A percentile compares a stretch with the other conserved stretches of the same genome.
phyloP scores from a whole-genome alignment of 2,888 invertebrate species.

The Rhagophthalmus giganteus region DNA sequence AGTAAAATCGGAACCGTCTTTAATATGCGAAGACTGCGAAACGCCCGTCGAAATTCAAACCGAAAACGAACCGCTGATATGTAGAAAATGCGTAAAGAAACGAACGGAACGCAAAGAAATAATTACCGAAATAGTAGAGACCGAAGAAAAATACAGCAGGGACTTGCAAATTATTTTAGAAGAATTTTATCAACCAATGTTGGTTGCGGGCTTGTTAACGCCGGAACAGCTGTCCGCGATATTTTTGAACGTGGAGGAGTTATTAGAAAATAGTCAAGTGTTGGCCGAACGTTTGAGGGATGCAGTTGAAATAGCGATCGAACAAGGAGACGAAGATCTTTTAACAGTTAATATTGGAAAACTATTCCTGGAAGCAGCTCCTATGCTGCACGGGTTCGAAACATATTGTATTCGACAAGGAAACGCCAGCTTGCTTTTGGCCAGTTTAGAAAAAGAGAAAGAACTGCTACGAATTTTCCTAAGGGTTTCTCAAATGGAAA shows the following conservation, averaged over 20 bases:
- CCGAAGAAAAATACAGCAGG: slow-evolving; percentile 92
- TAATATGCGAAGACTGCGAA: slow-evolving; percentile 82
- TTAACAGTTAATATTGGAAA: slow-evolving; percentile 88
- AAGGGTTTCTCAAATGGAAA: slow-evolving; percentile 96
- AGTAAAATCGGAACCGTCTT: slow-evolving; percentile 60
- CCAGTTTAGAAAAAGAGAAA: slow-evolving; percentile 92
- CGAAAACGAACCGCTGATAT: slow-evolving; percentile 78
- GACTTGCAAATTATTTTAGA: slow-evolving; percentile 91
- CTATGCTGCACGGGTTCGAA: slow-evolving; percentile 93
- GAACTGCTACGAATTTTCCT: slow-evolving; percentile 91
- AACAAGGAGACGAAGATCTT: slow-evolving; percentile 81
- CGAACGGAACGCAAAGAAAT: slow-evolving; percentile 91
- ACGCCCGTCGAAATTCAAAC: slow-evolving; percentile 75
- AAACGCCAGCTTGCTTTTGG: slow-evolving; percentile 81
- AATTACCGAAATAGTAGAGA: slow-evolving; percentile 92
- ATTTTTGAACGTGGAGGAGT: slow-evolving; percentile 90
- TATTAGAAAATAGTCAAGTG: slow-evolving; percentile 84
- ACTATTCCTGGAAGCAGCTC: slow-evolving; percentile 85
- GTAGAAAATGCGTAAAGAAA: slow-evolving; percentile 85
- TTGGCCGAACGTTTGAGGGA: slow-evolving; percentile 85
- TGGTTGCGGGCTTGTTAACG: slow-evolving; percentile 87
- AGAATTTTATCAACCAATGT: slow-evolving; percentile 91
- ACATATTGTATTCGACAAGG: slow-evolving; percentile 94
- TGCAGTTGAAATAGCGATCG: slow-evolving; percentile 82
- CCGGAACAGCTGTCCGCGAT: slow-evolving; percentile 89